Conservation (phyloP, 2,888 invertebrate species). For the Eilema depressum region DNA sequence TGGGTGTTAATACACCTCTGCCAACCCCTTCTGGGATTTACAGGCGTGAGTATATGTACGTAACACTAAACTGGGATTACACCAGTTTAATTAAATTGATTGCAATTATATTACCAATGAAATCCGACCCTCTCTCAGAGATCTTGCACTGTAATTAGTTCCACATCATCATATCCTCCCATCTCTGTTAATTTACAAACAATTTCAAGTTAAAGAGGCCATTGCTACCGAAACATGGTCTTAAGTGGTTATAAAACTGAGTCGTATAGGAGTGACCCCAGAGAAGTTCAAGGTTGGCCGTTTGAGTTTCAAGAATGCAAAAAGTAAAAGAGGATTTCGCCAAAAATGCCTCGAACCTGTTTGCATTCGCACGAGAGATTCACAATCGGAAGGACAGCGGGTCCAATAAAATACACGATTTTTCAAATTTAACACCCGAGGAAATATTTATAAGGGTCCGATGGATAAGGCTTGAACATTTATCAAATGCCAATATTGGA, state of each 20-base stretch:
- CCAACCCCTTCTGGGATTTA: too few species aligned
- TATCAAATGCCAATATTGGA: conserved; percentile 20
- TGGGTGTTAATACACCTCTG: too few species aligned
- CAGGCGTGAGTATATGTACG: too few species aligned
- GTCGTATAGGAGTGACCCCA: conserved; percentile 19
- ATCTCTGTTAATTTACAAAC: not conserved
- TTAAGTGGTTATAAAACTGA: conserved; percentile 22
- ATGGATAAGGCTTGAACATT: conserved; percentile 29
- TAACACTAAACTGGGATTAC: not conserved
- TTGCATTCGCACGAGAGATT: conserved; percentile 48
- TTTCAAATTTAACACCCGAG: conserved; percentile 55
- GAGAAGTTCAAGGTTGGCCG: conserved; percentile 47
- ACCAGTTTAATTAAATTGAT: not conserved
- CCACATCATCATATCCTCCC: not conserved
- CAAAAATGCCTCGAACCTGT: conserved; percentile 46
- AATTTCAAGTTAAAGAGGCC: not conserved
- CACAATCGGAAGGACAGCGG: conserved; percentile 54
- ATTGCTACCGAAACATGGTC: not conserved
- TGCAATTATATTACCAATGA: not conserved
- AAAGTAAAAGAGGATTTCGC: conserved; percentile 30
- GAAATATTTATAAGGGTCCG: conserved; percentile 47
- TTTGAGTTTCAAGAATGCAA: conserved; percentile 36
- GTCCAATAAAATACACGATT: conserved; percentile 55
- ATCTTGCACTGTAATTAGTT: not conserved
- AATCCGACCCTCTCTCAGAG: not conserved